These are phyloP conservation scores for Chironex yamaguchii DNA, from an alignment of 30 jellyfish, hydroid and myxozoan genomes.

Conservation along the genomic window DNA sequence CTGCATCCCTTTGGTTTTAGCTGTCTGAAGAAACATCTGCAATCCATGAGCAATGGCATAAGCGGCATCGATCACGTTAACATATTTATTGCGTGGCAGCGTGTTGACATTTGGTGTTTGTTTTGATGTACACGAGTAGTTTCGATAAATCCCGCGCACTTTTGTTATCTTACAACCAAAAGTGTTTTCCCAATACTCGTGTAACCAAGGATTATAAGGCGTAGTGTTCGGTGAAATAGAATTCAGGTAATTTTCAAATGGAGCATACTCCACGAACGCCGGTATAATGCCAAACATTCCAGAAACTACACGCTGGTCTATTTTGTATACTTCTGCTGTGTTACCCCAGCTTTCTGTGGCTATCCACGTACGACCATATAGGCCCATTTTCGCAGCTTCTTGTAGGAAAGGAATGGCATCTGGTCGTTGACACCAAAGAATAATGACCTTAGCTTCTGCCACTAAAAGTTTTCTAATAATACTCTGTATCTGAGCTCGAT, in stretches of 20 bases:
- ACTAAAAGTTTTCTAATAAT: conserved; percentile 70
- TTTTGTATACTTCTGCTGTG: conserved; percentile 45
- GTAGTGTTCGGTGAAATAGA: conserved; percentile 69
- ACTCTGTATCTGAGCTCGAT: conserved; percentile 14
- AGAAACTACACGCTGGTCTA: conserved; percentile 83
- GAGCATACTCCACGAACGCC: conserved; percentile 65
- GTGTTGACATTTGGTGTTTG: conserved; percentile 12
- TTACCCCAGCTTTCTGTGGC: conserved; percentile 99
- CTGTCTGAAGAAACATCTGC: conserved; percentile 24
- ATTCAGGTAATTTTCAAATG: conserved; percentile 62
- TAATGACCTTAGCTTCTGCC: conserved; percentile 73
- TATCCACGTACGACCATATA: conserved; percentile 88
- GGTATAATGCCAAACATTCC: conserved; percentile 97
- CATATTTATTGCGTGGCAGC: conserved; percentile 83
- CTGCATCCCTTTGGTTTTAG: background rate
- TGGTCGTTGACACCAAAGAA: conserved; percentile 96
- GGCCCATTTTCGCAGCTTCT: conserved; percentile 74
- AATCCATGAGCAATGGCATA: conserved; percentile 93
- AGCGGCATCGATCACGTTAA: conserved; percentile 93
- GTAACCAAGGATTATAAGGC: conserved; percentile 88
- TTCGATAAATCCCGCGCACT: background rate
- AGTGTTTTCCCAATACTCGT: conserved; percentile 74
- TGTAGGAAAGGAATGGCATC: conserved; percentile 78
- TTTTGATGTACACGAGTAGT: conserved; percentile 33
- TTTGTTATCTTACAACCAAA: conserved; percentile 21